phyloP scores from a whole-genome alignment of 2,797 vertebrate genomes.

The Hippoglossus hippoglossus region DNA sequence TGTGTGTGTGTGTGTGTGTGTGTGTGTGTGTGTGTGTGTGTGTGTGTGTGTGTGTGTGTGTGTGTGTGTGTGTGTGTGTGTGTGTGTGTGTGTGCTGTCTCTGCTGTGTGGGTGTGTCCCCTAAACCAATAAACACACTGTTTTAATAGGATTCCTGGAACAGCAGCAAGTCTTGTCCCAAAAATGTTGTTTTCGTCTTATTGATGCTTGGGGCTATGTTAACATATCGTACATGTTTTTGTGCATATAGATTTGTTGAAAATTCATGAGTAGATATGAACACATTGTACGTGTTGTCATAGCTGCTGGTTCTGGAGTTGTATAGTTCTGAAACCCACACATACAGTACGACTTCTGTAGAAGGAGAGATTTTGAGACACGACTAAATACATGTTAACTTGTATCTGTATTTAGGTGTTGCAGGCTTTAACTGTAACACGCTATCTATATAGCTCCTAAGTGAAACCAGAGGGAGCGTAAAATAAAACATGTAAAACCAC shows the following conservation, averaged over 20 bases:
- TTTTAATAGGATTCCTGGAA: constrained; percentile 69
- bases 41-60: too few species aligned
- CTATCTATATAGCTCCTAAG: constrained; percentile 1
- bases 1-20: constrained; percentile 1
- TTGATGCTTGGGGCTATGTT: not conserved
- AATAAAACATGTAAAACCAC: constrained; percentile 22
- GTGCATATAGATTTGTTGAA: not conserved
- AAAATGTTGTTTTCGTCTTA: not conserved
- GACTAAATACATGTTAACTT: not conserved
- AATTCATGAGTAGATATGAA: not conserved
- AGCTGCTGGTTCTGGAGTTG: not conserved
- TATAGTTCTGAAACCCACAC: not conserved
- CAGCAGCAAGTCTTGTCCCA: constrained; percentile 10
- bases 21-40: not conserved
- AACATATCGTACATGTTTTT: constrained; percentile 1
- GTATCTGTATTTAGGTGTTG: not conserved
- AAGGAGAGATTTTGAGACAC: not conserved
- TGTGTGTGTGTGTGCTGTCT: constrained; percentile 6
- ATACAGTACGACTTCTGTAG: not conserved
- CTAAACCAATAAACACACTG: constrained; percentile 53
- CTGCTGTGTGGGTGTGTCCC: constrained; percentile 42
- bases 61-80: too few species aligned
- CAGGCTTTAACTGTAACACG: not conserved
- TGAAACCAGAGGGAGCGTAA: constrained; percentile 17
- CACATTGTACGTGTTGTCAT: not conserved